A percentile compares a stretch with the other conserved stretches of the same genome.
phyloP scores from a whole-genome alignment of 2,797 vertebrate species.

The Artibeus jamaicensis region DNA sequence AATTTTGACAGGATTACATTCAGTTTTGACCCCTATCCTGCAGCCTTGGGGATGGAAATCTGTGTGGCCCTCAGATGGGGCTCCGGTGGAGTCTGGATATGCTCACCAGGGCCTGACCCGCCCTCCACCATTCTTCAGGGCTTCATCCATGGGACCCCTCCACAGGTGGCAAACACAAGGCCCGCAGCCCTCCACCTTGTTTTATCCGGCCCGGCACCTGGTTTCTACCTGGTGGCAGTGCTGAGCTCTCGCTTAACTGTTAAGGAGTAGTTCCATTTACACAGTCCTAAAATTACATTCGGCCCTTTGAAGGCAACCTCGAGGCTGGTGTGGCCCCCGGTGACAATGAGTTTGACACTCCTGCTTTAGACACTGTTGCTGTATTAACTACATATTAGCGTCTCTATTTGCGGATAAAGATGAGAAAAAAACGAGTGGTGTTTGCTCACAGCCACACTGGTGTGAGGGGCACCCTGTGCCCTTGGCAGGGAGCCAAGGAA shows the following conservation, averaged over 20 bases:
- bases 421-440: fast-evolving
- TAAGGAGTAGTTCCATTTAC: no score
- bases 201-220: no score
- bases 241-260: no score
- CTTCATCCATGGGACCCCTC: not conserved
- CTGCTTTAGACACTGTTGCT: not conserved
- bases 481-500: not conserved
- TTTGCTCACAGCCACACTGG: not conserved
- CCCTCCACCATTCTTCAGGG: not conserved
- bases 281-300: no score
- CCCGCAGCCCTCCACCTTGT: no score
- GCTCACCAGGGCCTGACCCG: not conserved
- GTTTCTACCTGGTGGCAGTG: no score
- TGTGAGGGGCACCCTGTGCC: not conserved
- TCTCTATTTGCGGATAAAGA: not conserved
- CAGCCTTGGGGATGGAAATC: not conserved
- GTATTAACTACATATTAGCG: no score
- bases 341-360: no score
- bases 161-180: no score
- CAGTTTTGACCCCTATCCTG: fast-evolving
- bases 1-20: not conserved
- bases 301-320: no score
- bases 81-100: not conserved
- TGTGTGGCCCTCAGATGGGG: not conserved
- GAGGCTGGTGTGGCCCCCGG: no score